phyloP scores from a whole-genome alignment of 2,113 vertebrate species.

The Serilophus lunatus region DNA sequence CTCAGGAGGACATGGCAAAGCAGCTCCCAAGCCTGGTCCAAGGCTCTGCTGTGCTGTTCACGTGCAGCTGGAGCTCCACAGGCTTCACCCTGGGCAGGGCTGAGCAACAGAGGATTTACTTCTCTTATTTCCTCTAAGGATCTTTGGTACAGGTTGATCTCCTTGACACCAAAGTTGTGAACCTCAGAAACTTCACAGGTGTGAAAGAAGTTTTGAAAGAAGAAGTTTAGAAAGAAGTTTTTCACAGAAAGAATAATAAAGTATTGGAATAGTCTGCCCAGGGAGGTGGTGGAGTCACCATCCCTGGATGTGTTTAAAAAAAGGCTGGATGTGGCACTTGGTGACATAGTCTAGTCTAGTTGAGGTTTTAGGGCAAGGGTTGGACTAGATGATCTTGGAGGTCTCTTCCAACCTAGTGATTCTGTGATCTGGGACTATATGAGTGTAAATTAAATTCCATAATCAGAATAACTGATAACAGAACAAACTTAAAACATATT shows the following conservation, averaged over 20 bases:
- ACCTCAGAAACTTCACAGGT: background rate
- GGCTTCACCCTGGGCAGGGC: background rate
- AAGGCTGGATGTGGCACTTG: too few species aligned
- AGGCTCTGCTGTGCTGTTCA: background rate
- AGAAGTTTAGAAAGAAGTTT: too few species aligned
- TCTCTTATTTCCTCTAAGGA: background rate
- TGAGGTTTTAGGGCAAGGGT: too few species aligned
- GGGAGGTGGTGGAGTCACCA: too few species aligned
- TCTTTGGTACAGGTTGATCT: background rate
- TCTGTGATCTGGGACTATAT: background rate
- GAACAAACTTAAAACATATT: background rate
- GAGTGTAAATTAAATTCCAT: background rate
- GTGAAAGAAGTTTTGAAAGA: too few species aligned
- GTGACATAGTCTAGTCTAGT: too few species aligned
- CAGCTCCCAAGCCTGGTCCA: background rate
- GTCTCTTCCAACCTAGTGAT: too few species aligned
- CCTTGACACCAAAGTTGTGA: background rate
- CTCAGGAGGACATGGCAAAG: background rate
- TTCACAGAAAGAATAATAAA: too few species aligned
- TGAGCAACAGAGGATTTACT: background rate
- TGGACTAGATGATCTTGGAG: too few species aligned
- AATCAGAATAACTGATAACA: background rate
- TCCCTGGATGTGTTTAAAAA: too few species aligned
- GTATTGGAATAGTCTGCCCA: too few species aligned
- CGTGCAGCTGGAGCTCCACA: background rate